phyloP scores from a whole-genome alignment of 2,888 invertebrate genomes.

The Blastobasis adustella region DNA sequence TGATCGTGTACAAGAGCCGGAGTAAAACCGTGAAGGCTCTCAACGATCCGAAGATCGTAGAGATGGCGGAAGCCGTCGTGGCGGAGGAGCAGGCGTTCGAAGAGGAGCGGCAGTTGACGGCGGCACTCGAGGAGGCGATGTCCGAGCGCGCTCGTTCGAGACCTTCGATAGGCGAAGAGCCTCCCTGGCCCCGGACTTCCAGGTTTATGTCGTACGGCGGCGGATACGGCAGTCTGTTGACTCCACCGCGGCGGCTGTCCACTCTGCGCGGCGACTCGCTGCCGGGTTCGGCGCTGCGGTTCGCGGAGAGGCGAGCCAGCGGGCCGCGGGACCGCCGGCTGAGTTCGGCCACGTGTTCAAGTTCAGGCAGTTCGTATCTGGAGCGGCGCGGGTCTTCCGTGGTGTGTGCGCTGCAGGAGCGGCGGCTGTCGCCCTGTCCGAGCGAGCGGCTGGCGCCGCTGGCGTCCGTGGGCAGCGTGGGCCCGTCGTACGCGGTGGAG shows the following conservation, averaged over 20 bases:
- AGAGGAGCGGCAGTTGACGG: constrained; percentile 83
- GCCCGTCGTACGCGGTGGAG: constrained; percentile 80
- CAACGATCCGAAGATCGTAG: constrained; percentile 87
- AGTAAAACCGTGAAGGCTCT: constrained; percentile 83
- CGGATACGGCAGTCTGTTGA: constrained; percentile 81
- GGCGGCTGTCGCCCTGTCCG: constrained; percentile 87
- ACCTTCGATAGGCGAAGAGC: constrained; percentile 81
- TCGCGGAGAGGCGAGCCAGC: constrained; percentile 65
- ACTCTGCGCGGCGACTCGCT: constrained; percentile 75
- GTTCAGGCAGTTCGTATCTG: constrained; percentile 88
- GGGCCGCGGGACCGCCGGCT: constrained; percentile 76
- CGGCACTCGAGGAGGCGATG: constrained; percentile 80
- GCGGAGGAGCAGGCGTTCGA: constrained; percentile 79
- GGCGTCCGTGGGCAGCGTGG: constrained; percentile 87
- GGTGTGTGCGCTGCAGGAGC: constrained; percentile 83
- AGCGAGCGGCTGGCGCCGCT: constrained; percentile 80
- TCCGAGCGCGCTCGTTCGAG: constrained; percentile 65
- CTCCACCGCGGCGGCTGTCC: constrained; percentile 80
- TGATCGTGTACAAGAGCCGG: constrained; percentile 93
- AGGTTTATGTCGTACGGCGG: constrained; percentile 71
- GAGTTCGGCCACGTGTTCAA: constrained; percentile 89
- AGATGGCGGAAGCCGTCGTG: constrained; percentile 85
- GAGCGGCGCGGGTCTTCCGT: constrained; percentile 88
- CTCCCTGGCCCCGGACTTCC: constrained; percentile 62
- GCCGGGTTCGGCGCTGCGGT: constrained; percentile 74